Evolutionary conservation across 2,113 vertebrate genomes (phyloP), one percentile per base, ranked within the genome.

Genomic region (Caranx melampygus): DNA sequence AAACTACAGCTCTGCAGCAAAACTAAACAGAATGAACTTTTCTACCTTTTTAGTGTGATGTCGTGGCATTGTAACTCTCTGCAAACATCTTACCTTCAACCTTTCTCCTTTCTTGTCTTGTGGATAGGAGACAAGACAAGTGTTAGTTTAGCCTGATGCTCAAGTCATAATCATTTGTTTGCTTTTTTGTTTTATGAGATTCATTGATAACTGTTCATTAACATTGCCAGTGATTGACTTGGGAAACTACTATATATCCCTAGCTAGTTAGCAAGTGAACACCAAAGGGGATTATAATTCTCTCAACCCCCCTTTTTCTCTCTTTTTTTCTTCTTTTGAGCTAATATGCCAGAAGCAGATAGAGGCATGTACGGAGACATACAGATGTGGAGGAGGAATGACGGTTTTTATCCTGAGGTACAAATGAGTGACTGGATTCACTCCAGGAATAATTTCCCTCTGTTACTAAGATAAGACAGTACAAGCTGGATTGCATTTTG

Each of bases 371-470:
- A 60, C 37, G 20, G 20, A 42, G 0, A 76, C n/a, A 63, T 9
- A 31, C 10, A 49, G 26, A 79, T 35, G 14, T 18, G 34, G 18
- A 70, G 44, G 47, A 82, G 18, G 61, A 69, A 47, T 33, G 33
- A 72, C 64, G 34, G 14, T 68, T 84, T 83, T 60, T 83, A 67
- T 79, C 59, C 65, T 61, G 42, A 63, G 54, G 71, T 78, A 69
- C 14, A 85, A 75, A 73, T 54, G 14, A 45, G 45, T 71, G 16
- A 58, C 33, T 67, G 20, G 52, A 85, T 72, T 77, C 52, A 79
- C 63, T n/a, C 51, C 62, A 74, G 20, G 54, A 83, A 82, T 66
- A 79, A 83, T 66, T 79, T 72, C 16, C 62, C 35, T 61, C 63
- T 72, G 35, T 40, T 67, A 26, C 37, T 57, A 45, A 81, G 67